Evolutionary conservation across 1,140 invertebrate genomes (phyloP).

Genomic region (Macrotrachela quadricornifera): DNA sequence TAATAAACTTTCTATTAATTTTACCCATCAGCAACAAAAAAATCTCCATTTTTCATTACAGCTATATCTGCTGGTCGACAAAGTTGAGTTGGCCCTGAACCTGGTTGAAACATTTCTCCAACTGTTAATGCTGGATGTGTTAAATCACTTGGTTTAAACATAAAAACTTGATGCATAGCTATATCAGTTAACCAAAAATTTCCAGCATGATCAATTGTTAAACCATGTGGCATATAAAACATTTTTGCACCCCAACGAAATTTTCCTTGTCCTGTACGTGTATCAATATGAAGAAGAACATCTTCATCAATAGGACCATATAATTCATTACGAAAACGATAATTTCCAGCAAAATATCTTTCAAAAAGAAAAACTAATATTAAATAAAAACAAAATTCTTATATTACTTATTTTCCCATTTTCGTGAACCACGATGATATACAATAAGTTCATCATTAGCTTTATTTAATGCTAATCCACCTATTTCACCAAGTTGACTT

Average conservation of each 20-base stretch:
- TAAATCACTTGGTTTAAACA: constrained; percentile 40
- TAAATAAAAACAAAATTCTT: no score
- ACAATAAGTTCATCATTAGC: background rate
- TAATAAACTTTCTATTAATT: no score
- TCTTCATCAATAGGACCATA: constrained; percentile 53
- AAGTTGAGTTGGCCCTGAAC: constrained; percentile 49
- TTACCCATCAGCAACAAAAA: constrained; percentile 71
- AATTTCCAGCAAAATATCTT: constrained; percentile 3
- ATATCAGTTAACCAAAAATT: constrained; percentile 87
- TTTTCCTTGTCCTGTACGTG: constrained; percentile 46
- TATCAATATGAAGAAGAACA: constrained; percentile 54
- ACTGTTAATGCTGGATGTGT: constrained; percentile 47
- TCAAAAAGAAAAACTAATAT: background rate
- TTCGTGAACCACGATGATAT: constrained; percentile 4
- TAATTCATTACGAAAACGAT: constrained; percentile 1
- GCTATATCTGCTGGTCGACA: constrained; percentile 84
- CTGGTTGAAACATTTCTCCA: constrained; percentile 61
- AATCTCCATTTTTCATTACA: constrained; percentile 53
- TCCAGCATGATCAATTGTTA: constrained; percentile 58
- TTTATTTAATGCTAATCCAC: constrained; percentile 5
- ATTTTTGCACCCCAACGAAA: constrained; percentile 53
- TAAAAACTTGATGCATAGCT: constrained; percentile 63
- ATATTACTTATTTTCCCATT: constrained; percentile 3
- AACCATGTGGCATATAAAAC: constrained; percentile 82
- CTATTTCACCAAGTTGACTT: constrained; percentile 1